Evolutionary conservation across 1,140 invertebrate species (phyloP), one percentile per base, ranked within the genome.

Genomic region (Alviniconcha marisindica): DNA sequence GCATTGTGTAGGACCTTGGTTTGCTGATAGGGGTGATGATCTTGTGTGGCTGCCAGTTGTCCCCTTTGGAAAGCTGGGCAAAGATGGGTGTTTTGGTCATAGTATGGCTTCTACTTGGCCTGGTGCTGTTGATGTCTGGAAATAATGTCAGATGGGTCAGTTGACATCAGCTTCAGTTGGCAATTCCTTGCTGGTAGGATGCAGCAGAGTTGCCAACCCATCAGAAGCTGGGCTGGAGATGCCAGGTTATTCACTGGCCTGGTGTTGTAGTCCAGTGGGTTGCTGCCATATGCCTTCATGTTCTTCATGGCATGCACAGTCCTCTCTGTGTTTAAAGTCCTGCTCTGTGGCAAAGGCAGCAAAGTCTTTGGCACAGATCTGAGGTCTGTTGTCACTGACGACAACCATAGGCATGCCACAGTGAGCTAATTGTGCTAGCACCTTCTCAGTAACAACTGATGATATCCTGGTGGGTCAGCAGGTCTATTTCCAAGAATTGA

Each of bases 381-480:
- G 83, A 18, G 84, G 84, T 33, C 84, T 81, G n/a, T 86, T 88
- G 36, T 89, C 85, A 33, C 82, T 84, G n/a, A 86, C 69, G 36
- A 87, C 2, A 33, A 78, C 78, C n/a, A 83, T 51, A 42, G 82
- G 84, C 28, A 88, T 88, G 18, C 85, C 83, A 54, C 74, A 66
- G 56, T 83, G 56, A 10, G 84, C 60, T 66, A 88, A 85, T 48
- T 71, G 38, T 24, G 48, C 44, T 36, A 85, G 84, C 7, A 86
- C 77, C 31, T 87, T 81, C 10, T 69, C 54, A 28, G 86, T 87
- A 12, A 85, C 80, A 18, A 82, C 10, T 14, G 42, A 14, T 4
- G 63, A 66, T 66, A 56, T 76, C 15, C 81, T 84, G 33, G 42
- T 56, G n/a, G 1, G 10, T n/a, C 15, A 89, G 74, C 24, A 77